Evolutionary conservation across 2,888 invertebrate genomes (phyloP).

Genomic region (Xanthia togata): DNA sequence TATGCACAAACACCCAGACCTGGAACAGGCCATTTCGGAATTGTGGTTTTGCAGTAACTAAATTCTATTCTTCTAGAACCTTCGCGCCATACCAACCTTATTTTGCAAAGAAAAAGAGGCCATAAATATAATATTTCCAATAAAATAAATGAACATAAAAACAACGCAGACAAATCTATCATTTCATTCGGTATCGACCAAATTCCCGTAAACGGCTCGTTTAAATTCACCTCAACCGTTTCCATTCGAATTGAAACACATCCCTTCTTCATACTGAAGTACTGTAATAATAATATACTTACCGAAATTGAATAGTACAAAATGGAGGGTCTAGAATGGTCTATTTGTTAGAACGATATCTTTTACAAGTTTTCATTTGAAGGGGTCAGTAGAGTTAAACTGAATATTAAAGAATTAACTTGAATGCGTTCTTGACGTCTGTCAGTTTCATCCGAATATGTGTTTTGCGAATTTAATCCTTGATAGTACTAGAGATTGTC

Average conservation of each 20-base stretch:
- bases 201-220: slow-evolving; percentile 57
- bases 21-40: slow-evolving; percentile 21
- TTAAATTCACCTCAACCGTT: slow-evolving; percentile 58
- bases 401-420: neutral
- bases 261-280: slow-evolving; percentile 51
- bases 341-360: slow-evolving; percentile 46
- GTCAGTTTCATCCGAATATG: no score
- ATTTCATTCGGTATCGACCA: slow-evolving; percentile 25
- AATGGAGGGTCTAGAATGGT: slow-evolving; percentile 51
- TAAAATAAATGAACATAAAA: slow-evolving; percentile 23
- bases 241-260: slow-evolving; percentile 57
- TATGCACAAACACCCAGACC: slow-evolving; percentile 27
- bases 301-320: slow-evolving; percentile 59
- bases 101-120: neutral
- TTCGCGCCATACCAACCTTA: neutral
- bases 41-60: slow-evolving; percentile 23
- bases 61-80: slow-evolving; percentile 25
- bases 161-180: slow-evolving; percentile 41
- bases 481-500: no score
- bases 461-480: no score
- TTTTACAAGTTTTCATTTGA: slow-evolving; percentile 45
- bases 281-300: slow-evolving; percentile 60
- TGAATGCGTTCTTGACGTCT: no score
- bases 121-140: neutral
- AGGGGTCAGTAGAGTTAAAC: slow-evolving; percentile 5